Conservation (phyloP, 2,113 vertebrate species). For the Saguinus midas region DNA sequence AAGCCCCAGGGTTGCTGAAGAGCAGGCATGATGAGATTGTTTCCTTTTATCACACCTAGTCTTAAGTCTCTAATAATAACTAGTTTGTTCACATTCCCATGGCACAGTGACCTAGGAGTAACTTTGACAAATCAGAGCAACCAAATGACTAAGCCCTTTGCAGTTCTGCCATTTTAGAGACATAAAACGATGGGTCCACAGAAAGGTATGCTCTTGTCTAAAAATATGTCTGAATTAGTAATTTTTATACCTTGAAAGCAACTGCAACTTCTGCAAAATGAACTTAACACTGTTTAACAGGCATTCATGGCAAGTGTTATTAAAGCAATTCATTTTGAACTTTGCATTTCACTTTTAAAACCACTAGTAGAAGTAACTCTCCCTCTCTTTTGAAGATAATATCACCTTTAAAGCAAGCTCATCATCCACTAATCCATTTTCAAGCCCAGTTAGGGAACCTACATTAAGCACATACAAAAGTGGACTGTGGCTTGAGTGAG, state of each 20-base stretch:
- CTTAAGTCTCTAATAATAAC: not conserved
- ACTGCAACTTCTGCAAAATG: not conserved
- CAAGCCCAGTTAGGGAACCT: constrained; percentile 78
- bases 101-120: not conserved
- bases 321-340: constrained; percentile 47
- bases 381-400: constrained; percentile 64
- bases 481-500: constrained; percentile 73
- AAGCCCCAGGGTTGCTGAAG: not conserved
- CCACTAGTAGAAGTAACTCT: constrained; percentile 66
- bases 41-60: not conserved
- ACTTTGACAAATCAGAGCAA: not conserved
- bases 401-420: constrained; percentile 81
- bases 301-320: not conserved
- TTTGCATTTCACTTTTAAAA: constrained; percentile 76
- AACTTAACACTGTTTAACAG: not conserved
- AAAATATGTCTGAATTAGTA: not conserved
- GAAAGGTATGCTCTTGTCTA: not conserved
- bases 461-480: constrained; percentile 79
- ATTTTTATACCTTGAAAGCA: constrained; percentile 17
- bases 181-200: not conserved
- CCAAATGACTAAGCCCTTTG: not conserved
- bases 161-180: not conserved
- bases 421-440: constrained; percentile 82
- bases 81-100: not conserved
- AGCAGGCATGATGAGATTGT: not conserved